Evolutionary conservation across 2,888 invertebrate genomes (phyloP).

Genomic region (Hirtodrosophila trivittata): DNA sequence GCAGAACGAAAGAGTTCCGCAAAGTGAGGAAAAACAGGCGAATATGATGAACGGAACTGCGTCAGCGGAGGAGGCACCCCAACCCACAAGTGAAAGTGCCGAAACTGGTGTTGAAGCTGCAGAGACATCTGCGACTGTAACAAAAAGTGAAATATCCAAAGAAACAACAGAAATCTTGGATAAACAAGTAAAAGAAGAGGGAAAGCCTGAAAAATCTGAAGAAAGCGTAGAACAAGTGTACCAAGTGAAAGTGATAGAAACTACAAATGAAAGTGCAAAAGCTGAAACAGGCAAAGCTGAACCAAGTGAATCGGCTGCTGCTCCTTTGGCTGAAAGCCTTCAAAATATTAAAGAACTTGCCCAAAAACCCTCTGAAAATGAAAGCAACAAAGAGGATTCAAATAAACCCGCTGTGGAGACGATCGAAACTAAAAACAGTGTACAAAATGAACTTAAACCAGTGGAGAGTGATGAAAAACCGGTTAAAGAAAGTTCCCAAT

Average conservation of each 20-base stretch:
- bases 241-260: slow-evolving; percentile 38
- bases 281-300: slow-evolving; percentile 6
- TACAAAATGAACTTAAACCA: neutral
- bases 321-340: neutral
- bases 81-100: slow-evolving; percentile 3
- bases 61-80: neutral
- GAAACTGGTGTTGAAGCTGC: neutral
- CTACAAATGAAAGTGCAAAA: slow-evolving; percentile 15
- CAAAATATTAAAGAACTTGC: slow-evolving; percentile 1
- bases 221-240: slow-evolving; percentile 8
- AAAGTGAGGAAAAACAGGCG: slow-evolving; percentile 6
- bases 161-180: slow-evolving; percentile 41
- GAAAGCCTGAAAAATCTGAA: slow-evolving; percentile 1
- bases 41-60: slow-evolving; percentile 30
- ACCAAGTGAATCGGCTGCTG: neutral
- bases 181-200: slow-evolving; percentile 30
- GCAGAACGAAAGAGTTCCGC: neutral
- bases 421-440: neutral
- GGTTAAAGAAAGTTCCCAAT: neutral
- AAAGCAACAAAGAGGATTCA: neutral
- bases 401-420: neutral
- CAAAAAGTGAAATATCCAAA: slow-evolving; percentile 1
- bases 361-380: neutral
- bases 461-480: neutral
- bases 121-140: neutral